Percentiles rank a stretch among this genome's conserved stretches.
Evolutionary conservation across 37 sponge, comb jelly and placozoan species (phyloP).

Genomic region (Cladorhizidae sp.): DNA sequence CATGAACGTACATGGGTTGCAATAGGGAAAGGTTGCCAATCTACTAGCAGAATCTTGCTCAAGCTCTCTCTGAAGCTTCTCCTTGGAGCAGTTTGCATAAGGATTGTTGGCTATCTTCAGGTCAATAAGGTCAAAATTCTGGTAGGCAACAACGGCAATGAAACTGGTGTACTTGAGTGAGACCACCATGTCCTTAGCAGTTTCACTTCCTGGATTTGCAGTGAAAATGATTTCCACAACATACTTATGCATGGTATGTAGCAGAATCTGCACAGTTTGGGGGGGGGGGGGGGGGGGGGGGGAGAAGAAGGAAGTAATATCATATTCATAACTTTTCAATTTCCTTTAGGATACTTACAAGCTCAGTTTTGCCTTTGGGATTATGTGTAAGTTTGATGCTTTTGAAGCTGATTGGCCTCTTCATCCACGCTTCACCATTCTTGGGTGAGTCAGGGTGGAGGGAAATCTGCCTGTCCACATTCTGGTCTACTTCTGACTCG

Average conservation of each 20-base stretch:
- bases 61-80: too few species aligned
- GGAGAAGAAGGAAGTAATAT: neutral
- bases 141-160: slow-evolving; percentile 76
- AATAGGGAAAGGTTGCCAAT: too few species aligned
- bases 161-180: slow-evolving; percentile 34
- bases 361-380: slow-evolving; percentile 10
- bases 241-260: slow-evolving; percentile 73
- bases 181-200: neutral
- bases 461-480: slow-evolving; percentile 36
- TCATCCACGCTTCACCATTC: slow-evolving; percentile 70
- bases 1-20: too few species aligned
- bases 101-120: neutral
- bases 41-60: too few species aligned
- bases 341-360: slow-evolving; percentile 32
- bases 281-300: too few species aligned
- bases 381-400: slow-evolving; percentile 58
- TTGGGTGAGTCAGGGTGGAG: slow-evolving; percentile 58
- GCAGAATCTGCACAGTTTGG: slow-evolving; percentile 61
- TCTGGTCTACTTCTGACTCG: slow-evolving; percentile 43
- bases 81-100: slow-evolving; percentile 46
- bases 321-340: neutral
- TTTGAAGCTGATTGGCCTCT: slow-evolving; percentile 64
- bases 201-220: neutral
- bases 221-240: slow-evolving; percentile 16
- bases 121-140: slow-evolving; percentile 58